Base-by-base conservation (phyloP, 2,888 invertebrate genomes). In the Hofmannophila pseudospretella region DNA sequence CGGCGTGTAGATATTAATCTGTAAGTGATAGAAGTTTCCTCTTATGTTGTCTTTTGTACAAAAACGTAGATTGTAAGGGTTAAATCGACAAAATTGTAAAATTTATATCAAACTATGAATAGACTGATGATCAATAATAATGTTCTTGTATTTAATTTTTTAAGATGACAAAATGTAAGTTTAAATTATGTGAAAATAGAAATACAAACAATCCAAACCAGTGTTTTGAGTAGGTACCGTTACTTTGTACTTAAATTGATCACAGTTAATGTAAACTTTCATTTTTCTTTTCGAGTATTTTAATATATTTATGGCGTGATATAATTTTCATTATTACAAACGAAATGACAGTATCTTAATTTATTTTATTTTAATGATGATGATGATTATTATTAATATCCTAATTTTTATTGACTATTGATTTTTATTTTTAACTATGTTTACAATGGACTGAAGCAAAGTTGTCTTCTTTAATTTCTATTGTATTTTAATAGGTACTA, bases 81-180 rank as follows among this genome's bases (percentile, higher is more conserved):
- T 70, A 75, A 78, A 80, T 80, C 77, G 78, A 82, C 84, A 82
- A 84, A 84, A 85, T 81, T 79, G 77, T 78, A 79, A 81, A 81
- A 78, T 71, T 68, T 78, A 81, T 86, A 85, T 79, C 73, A 73
- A 75, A 73, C 71, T 79, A 78, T 80, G 80, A 82, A 86, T 84
- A 86, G 86, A 86, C 86, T 86, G 86, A 86, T 82, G 77, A 76
- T 82, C 79, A 82, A 81, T 85, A 78, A 84, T 79, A 77, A 80
- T 78, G 73, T 77, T 76, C 77, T 78, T 76, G 75, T 84, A 81
- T 82, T 82, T 85, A 84, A 82, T 82, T 84, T 85, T 84, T 73
- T 82, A 84, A 77, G 77, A 71, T 78, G 85, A 86, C 85, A 84
- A 82, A 76, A 64, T 72, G 73, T 84, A 81, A 75, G 75, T 74